These are phyloP conservation scores for Phrynocephalus versicolor DNA, from an alignment of 2,113 vertebrate species.

Conservation along the genomic window DNA sequence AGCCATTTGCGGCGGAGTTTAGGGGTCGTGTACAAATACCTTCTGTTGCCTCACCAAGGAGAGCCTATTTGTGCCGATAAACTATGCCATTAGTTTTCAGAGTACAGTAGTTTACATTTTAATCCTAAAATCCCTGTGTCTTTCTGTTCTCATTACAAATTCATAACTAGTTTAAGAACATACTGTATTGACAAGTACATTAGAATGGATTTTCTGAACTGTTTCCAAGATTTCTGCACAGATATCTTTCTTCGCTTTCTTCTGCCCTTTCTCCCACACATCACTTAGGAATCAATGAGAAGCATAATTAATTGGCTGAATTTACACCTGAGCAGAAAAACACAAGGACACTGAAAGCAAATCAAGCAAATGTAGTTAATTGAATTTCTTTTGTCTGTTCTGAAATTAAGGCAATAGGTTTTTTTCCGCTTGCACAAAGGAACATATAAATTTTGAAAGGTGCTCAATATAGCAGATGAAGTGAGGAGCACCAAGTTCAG, in stretches of 20 bases:
- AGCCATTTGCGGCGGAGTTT: too few relatives aligned
- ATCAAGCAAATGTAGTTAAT: conserved; percentile 11
- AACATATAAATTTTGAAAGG: too few relatives aligned
- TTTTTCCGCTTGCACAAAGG: too few relatives aligned
- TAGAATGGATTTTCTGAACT: conserved; percentile 27
- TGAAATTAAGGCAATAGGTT: not conserved
- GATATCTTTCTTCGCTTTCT: not conserved
- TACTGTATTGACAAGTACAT: not conserved
- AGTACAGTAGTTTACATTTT: conserved; percentile 6
- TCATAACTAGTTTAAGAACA: conserved; percentile 11
- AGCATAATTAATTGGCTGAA: conserved; percentile 10
- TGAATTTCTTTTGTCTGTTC: conserved; percentile 13
- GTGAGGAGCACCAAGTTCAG: too few relatives aligned
- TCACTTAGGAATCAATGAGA: conserved; percentile 23
- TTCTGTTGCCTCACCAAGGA: conserved; percentile 19
- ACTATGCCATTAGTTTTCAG: conserved; percentile 29
- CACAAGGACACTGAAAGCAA: conserved; percentile 11
- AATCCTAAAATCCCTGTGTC: not conserved
- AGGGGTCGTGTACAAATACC: too few relatives aligned
- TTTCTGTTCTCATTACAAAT: conserved; percentile 23
- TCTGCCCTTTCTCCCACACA: not conserved
- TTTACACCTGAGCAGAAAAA: conserved; percentile 19
- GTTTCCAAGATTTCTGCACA: conserved; percentile 1
- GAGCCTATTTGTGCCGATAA: conserved; percentile 22
- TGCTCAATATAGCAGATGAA: too few relatives aligned